Evolutionary conservation across 2,888 invertebrate species (phyloP), one percentile per base, ranked within the genome.

Genomic region (Peribatodes rhomboidaria): DNA sequence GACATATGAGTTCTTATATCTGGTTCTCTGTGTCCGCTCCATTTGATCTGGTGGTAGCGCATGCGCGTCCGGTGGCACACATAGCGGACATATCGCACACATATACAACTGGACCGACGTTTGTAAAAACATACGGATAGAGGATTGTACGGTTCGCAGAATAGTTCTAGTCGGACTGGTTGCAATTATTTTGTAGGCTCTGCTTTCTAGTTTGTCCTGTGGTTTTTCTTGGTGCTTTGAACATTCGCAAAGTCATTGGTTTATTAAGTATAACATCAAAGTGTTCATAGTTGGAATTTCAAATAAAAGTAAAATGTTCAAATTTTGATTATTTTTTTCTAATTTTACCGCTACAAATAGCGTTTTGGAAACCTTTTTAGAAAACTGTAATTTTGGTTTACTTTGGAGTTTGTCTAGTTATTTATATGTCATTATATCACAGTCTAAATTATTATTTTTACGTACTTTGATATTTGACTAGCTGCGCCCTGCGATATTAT

Each of bases 71-170:
- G 92, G 88, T 86, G 88, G 84, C 92, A 89, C 80, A 92, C 89
- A 92, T 92, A 90, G 87, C 90, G 75, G 70, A 85, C 92, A 92
- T 92, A 93, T 91, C 84, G 92, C 93, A 92, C 92, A 78, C 71
- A 70, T 55, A 64, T 60, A 65, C 86, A 89, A 90, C 85, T 90
- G 82, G 91, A 89, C 84, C 90, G 61, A 86, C 73, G 78, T 78
- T 78, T 76, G 87, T 81, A 92, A 92, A 92, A 92, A 91, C 88
- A 85, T 79, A 88, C 88, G 90, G 80, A 83, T 81, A 73, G 77
- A 78, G 74, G 63, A 73, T 66, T 70, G 80, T 79, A 77, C 76
- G 65, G 69, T 71, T 71, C 64, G 71, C 72, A 73, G 72, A 73
- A 69, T 27, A 68, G 59, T 56, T 33, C 10, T 13, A 52, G 54